A percentile compares a stretch with the other conserved stretches of the same genome.
Conservation (phyloP, 2,797 vertebrate genomes). For the Argyrosomus regius region DNA sequence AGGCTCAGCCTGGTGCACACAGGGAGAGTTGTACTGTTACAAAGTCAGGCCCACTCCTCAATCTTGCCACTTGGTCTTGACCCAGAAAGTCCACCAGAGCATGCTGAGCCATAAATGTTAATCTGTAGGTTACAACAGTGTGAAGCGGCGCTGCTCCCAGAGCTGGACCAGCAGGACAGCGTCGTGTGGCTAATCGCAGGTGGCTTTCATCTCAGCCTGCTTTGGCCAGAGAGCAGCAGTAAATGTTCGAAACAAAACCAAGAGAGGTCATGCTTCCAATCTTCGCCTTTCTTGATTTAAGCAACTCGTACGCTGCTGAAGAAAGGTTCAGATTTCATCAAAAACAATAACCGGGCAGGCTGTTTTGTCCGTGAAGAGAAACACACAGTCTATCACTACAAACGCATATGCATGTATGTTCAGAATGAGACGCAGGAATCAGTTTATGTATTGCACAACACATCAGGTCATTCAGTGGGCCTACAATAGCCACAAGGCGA, state of each 20-base stretch:
- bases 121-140: constrained; percentile 81
- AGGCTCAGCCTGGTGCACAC: constrained; percentile 50
- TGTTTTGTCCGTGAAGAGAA: constrained; percentile 38
- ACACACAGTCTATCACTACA: constrained; percentile 11
- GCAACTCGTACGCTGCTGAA: neutral
- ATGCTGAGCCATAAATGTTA: constrained; percentile 84
- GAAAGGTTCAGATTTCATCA: constrained; percentile 20
- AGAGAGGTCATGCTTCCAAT: constrained; percentile 31
- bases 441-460: constrained; percentile 47
- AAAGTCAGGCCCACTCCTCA: constrained; percentile 72
- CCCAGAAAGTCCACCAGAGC: constrained; percentile 77
- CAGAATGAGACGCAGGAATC: constrained; percentile 46
- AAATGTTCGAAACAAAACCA: constrained; percentile 48
- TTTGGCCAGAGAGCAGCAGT: constrained; percentile 52
- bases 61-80: constrained; percentile 77
- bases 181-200: constrained; percentile 81
- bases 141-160: constrained; percentile 67
- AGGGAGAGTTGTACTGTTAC: constrained; percentile 55
- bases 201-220: constrained; percentile 73
- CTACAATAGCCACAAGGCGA: constrained; percentile 29
- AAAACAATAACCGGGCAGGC: constrained; percentile 38
- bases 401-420: constrained; percentile 16
- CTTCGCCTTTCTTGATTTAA: constrained; percentile 29
- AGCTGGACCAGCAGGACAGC: constrained; percentile 77
- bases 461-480: constrained; percentile 44